Evolutionary conservation across 2,797 vertebrate species (phyloP).

Genomic region (Pseudomugil gertrudae): DNA sequence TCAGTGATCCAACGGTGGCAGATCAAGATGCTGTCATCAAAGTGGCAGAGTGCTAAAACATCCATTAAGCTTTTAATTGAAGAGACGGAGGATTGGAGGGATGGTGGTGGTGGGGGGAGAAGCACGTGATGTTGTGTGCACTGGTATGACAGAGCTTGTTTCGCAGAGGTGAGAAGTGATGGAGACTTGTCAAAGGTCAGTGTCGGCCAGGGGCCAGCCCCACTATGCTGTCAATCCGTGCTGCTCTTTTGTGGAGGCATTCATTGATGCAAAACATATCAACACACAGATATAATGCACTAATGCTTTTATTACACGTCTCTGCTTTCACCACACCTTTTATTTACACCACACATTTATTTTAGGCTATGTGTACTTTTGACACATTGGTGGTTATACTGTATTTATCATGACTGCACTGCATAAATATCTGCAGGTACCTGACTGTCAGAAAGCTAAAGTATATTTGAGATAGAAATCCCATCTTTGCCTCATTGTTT

Average conservation of each 20-base stretch:
- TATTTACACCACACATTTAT: conserved; percentile 9
- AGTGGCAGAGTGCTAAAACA: conserved; percentile 78
- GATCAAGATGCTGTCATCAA: conserved; percentile 74
- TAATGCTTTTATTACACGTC: conserved; percentile 24
- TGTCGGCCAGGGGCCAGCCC: conserved; percentile 75
- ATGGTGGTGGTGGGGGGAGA: background rate
- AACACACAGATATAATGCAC: conserved; percentile 35
- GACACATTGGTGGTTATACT: background rate
- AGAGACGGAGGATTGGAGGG: conserved; percentile 61
- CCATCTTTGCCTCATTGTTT: conserved; percentile 23
- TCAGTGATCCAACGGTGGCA: conserved; percentile 64
- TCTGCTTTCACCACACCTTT: conserved; percentile 15
- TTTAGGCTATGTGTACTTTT: background rate
- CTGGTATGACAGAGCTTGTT: conserved; percentile 68
- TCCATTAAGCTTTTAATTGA: conserved; percentile 79
- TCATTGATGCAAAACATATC: conserved; percentile 57
- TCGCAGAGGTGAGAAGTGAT: conserved; percentile 77
- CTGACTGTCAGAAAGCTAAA: background rate
- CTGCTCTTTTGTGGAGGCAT: conserved; percentile 65
- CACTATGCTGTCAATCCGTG: conserved; percentile 51
- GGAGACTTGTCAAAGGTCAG: conserved; percentile 79
- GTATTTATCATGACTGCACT: background rate
- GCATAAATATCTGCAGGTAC: background rate
- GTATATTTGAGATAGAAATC: background rate
- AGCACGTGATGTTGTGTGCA: conserved; percentile 54